Conservation (phyloP, 1,140 invertebrate genomes). For the Sitodiplosis mosellana region DNA sequence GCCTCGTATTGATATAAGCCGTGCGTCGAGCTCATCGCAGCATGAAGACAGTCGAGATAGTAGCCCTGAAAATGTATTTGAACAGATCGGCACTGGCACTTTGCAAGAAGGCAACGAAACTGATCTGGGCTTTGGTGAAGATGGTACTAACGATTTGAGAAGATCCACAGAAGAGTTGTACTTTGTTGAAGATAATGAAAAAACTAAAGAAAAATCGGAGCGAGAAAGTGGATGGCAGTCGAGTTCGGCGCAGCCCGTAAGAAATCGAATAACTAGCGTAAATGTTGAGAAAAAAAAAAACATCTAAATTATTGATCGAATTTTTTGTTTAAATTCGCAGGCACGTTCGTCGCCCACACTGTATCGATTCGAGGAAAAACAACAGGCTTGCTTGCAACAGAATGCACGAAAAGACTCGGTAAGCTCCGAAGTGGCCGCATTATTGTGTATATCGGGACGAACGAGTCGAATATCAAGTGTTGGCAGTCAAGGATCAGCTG, state of each 20-base stretch:
- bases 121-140: slow-evolving; percentile 46
- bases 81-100: slow-evolving; percentile 26
- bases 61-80: slow-evolving; percentile 36
- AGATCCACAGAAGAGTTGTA: slow-evolving; percentile 74
- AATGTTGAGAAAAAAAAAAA: not conserved
- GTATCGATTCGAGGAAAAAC: slow-evolving; percentile 33
- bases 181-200: slow-evolving; percentile 47
- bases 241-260: no score
- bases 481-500: slow-evolving; percentile 43
- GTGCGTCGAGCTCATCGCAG: slow-evolving; percentile 68
- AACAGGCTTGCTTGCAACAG: slow-evolving; percentile 30
- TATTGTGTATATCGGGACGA: slow-evolving; percentile 62
- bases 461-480: slow-evolving; percentile 63
- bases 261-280: not conserved
- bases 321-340: not conserved
- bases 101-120: slow-evolving; percentile 24
- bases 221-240: slow-evolving; percentile 1
- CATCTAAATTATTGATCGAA: not conserved
- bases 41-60: slow-evolving; percentile 64
- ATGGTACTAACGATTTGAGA: slow-evolving; percentile 58
- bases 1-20: slow-evolving; percentile 69
- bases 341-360: slow-evolving; percentile 27
- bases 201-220: slow-evolving; percentile 25
- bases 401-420: slow-evolving; percentile 61
- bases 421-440: slow-evolving; percentile 34